Evolutionary conservation across 2,888 invertebrate species (phyloP), one percentile per base, ranked within the genome.

Genomic region (Brenthis daphne): DNA sequence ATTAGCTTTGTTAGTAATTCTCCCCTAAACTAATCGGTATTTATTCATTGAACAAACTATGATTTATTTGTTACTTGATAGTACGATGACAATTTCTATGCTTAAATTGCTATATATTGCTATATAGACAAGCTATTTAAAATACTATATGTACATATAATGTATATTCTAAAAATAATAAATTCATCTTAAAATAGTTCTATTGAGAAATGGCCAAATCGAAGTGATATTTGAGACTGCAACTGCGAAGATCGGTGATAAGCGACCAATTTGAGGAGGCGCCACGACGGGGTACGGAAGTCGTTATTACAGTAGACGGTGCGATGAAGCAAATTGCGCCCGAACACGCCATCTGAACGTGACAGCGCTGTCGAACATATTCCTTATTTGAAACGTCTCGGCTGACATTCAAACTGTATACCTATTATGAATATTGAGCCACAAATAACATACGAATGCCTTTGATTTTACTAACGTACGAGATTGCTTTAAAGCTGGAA

Each of bases 261-360:
- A 92, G 91, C 92, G 92, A 92, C 91, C 91, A 92, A 92, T 92
- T 92, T 89, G 87, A 90, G 91, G 89, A 91, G 92, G 91, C 92
- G 90, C 91, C 90, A 88, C 89, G 89, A 85, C 90, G 85, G 87
- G 90, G 90, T 89, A 89, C 91, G 92, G 91, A 91, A 92, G 91
- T 90, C 92, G 92, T 92, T 91, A 92, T 92, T 90, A 91, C 89
- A 89, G 92, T 88, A 90, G 91, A 91, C 91, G 91, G 90, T 84
- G 88, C 88, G 88, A 90, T 85, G 82, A 80, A 85, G 85, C 84
- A 92, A 92, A 92, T 92, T 91, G 90, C 90, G 83, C 85, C 84
- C 85, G 84, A 85, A 85, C 92, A 92, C 92, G 92, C 90, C 91
- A 92, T 85, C 89, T 85, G 86, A 87, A 90, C 89, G 90, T 92